A percentile compares a stretch with the other conserved stretches of the same genome.
Conservation (phyloP, 2,888 invertebrate genomes). For the Psylliodes chrysocephalus region DNA sequence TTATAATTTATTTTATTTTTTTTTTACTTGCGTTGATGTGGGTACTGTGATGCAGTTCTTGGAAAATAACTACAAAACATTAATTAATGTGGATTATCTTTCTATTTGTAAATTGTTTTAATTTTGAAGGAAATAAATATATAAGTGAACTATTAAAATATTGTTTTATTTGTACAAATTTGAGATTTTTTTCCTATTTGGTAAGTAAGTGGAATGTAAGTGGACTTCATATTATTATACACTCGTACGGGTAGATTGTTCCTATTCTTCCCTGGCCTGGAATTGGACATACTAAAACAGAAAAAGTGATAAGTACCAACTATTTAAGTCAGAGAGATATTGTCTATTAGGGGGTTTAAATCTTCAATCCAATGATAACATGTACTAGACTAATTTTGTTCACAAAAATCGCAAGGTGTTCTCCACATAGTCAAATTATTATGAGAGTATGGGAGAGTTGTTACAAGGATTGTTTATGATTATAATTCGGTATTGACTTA, state of each 20-base stretch:
- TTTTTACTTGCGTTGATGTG: slow-evolving; percentile 56
- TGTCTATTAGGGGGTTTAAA: too few species aligned
- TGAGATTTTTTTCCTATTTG: slow-evolving; percentile 26
- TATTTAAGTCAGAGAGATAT: too few species aligned
- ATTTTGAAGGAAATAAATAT: slow-evolving; percentile 62
- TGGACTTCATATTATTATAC: slow-evolving; percentile 72
- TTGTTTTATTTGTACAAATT: slow-evolving; percentile 42
- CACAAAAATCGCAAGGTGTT: too few species aligned
- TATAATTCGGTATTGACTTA: too few species aligned
- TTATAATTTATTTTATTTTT: slow-evolving; percentile 39
- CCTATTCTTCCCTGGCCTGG: slow-evolving; percentile 62
- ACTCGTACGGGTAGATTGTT: slow-evolving; percentile 72
- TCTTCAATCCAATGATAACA: too few species aligned
- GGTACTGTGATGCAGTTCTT: slow-evolving; percentile 64
- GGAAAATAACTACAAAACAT: slow-evolving; percentile 55
- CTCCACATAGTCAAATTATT: too few species aligned
- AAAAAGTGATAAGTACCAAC: slow-evolving; percentile 44
- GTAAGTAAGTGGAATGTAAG: slow-evolving; percentile 15
- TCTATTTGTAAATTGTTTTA: slow-evolving; percentile 64
- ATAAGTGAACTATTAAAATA: slow-evolving; percentile 53
- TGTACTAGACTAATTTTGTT: too few species aligned
- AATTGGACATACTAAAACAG: slow-evolving; percentile 72
- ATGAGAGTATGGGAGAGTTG: too few species aligned
- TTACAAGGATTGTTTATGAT: too few species aligned
- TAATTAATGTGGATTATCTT: slow-evolving; percentile 63